Percentiles rank a stretch among this genome's conserved stretches.
phyloP scores from a whole-genome alignment of 2,113 vertebrate genomes.

The Pelmatolapia mariae region DNA sequence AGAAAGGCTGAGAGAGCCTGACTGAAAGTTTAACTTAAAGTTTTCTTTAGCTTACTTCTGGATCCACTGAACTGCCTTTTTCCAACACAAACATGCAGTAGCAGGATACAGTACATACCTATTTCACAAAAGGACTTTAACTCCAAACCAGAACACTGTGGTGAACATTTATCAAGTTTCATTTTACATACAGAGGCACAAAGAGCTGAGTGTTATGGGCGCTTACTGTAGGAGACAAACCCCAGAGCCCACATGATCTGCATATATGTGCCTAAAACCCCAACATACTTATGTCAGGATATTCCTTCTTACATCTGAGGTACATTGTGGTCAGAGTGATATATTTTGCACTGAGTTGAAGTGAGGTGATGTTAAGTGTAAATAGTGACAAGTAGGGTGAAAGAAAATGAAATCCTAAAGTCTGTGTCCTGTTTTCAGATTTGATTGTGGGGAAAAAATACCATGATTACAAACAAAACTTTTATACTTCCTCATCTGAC shows the following conservation, averaged over 20 bases:
- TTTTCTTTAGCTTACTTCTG: not conserved
- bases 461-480: not conserved
- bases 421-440: not conserved
- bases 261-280: slow-evolving; percentile 40
- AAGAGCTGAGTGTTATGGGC: slow-evolving; percentile 53
- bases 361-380: not conserved
- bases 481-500: not conserved
- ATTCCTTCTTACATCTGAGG: slow-evolving; percentile 30
- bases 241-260: slow-evolving; percentile 43
- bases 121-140: slow-evolving; percentile 39
- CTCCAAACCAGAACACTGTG: slow-evolving; percentile 24
- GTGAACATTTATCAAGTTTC: slow-evolving; percentile 60
- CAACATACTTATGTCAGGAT: slow-evolving; percentile 12
- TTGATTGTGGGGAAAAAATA: not conserved
- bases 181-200: slow-evolving; percentile 46
- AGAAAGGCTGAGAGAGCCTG: not conserved
- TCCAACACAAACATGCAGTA: not conserved
- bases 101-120: slow-evolving; percentile 16
- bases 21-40: not conserved
- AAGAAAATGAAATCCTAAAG: not conserved
- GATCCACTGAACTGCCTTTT: not conserved
- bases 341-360: slow-evolving; percentile 15
- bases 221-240: slow-evolving; percentile 29
- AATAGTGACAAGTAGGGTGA: not conserved
- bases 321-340: slow-evolving; percentile 6